Percentiles rank a stretch among this genome's conserved stretches.
phyloP scores from a whole-genome alignment of 2,888 invertebrate genomes.

The Athrips mouffetella region DNA sequence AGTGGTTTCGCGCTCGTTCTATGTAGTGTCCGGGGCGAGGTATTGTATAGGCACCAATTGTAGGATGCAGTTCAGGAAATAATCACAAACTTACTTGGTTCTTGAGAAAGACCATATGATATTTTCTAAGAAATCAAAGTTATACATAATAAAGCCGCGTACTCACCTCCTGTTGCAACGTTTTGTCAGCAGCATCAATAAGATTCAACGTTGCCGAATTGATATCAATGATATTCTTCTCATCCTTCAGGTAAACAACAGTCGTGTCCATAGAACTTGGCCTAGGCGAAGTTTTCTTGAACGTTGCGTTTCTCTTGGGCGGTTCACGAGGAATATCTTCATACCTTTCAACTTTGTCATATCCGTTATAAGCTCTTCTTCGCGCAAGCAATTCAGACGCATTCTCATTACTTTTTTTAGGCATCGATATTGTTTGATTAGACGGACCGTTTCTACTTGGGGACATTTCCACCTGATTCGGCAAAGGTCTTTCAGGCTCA shows the following conservation, averaged over 20 bases:
- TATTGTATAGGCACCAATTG: too few relatives aligned
- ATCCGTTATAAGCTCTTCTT: slow-evolving; percentile 53
- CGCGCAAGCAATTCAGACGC: slow-evolving; percentile 63
- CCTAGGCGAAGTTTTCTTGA: slow-evolving; percentile 58
- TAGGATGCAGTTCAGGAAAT: too few relatives aligned
- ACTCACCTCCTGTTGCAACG: slow-evolving; percentile 45
- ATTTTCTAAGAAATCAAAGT: too few relatives aligned
- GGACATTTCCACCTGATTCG: slow-evolving; percentile 46
- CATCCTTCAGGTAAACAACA: slow-evolving; percentile 58
- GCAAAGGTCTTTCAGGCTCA: slow-evolving; percentile 47
- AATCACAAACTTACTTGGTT: too few relatives aligned
- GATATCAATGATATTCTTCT: slow-evolving; percentile 63
- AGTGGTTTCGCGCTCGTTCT: too few relatives aligned
- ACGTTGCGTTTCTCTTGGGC: slow-evolving; percentile 62
- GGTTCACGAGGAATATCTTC: slow-evolving; percentile 55
- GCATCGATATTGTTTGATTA: slow-evolving; percentile 67
- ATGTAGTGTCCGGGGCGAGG: too few relatives aligned
- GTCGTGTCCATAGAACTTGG: slow-evolving; percentile 53
- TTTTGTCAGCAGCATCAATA: slow-evolving; percentile 51
- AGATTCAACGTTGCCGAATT: slow-evolving; percentile 68
- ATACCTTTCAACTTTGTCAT: slow-evolving; percentile 37
- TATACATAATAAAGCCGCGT: too few relatives aligned
- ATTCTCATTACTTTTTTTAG: slow-evolving; percentile 63
- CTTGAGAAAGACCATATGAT: too few relatives aligned
- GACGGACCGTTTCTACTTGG: slow-evolving; percentile 63